Conservation (phyloP, 2,797 vertebrate genomes). For the Perdix hodgsoniae region DNA sequence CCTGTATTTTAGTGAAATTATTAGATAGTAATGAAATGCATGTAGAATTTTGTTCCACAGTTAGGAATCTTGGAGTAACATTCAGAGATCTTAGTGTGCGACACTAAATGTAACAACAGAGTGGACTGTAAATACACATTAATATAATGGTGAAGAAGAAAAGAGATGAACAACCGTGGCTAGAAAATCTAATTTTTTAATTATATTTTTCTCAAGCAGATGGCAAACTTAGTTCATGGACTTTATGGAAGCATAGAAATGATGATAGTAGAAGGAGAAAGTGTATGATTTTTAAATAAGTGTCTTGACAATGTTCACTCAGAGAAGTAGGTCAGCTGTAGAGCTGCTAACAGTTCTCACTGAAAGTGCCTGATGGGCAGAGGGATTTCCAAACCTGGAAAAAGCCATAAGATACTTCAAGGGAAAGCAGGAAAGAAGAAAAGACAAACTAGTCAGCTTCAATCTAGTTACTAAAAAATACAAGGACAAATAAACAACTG, state of each 20-base stretch:
- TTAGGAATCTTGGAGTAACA: neutral
- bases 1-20: neutral
- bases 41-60: neutral
- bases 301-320: neutral
- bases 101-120: neutral
- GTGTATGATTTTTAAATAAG: neutral
- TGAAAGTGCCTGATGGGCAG: neutral
- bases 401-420: neutral
- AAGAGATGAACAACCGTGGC: neutral
- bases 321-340: neutral
- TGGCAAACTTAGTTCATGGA: no score
- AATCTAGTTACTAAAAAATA: neutral
- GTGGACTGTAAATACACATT: no score
- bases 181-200: neutral
- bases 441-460: neutral
- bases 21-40: neutral
- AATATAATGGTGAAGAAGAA: neutral
- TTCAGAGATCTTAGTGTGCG: neutral
- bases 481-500: neutral
- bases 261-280: neutral
- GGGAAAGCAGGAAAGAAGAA: neutral
- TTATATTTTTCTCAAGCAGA: neutral
- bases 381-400: neutral
- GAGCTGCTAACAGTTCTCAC: neutral
- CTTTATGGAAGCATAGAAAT: neutral